Base-by-base conservation (phyloP, 2,888 invertebrate genomes). In the Ochropacha duplaris region DNA sequence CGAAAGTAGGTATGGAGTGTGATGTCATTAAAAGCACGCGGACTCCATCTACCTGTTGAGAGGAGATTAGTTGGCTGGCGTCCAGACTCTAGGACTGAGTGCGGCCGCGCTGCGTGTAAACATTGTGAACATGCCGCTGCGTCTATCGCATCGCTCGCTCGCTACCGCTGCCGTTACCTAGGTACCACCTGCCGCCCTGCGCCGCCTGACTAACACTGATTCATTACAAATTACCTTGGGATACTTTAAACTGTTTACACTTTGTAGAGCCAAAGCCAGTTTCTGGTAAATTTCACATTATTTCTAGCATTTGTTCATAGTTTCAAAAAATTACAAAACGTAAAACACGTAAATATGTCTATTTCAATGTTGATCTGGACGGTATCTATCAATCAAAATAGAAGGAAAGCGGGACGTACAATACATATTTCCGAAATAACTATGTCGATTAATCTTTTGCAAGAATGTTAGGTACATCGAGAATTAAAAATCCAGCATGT, bases 1-100 rank as follows among this genome's bases (percentile, higher is more conserved):
- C 71, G 69, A 62, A 64, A 66, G 72, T 69, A 52, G 51, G 77
- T 74, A 71, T 65, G 64, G 74, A 72, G 73, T 83, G 84, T 88
- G 87, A 86, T 87, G 86, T 88, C 87, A 87, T 84, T 80, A 80
- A 72, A 69, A 77, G 64, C 81, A 78, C 69, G 78, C 76, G 75
- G 76, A 76, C 82, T 84, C 77, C 75, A 80, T 85, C 83, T 90
- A 91, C 91, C 91, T 91, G 90, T 88, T 85, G 88, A 81, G 83
- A 81, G 64, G 73, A 82, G 82, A 86, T 80, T 75, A 85, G 79
- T 87, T 91, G 91, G 91, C 91, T 64, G 54, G 60, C 71, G 65
- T 85, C 90, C 90, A 91, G n/a, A n/a, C n/a, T n/a, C n/a, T n/a
- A n/a, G 83, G 60, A 65, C 66, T 72, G 71, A 61, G 68, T 71